Percentiles rank a stretch among this genome's conserved stretches.
Conservation (phyloP, 1,140 invertebrate species). For the Rhopalosiphum maidis region DNA sequence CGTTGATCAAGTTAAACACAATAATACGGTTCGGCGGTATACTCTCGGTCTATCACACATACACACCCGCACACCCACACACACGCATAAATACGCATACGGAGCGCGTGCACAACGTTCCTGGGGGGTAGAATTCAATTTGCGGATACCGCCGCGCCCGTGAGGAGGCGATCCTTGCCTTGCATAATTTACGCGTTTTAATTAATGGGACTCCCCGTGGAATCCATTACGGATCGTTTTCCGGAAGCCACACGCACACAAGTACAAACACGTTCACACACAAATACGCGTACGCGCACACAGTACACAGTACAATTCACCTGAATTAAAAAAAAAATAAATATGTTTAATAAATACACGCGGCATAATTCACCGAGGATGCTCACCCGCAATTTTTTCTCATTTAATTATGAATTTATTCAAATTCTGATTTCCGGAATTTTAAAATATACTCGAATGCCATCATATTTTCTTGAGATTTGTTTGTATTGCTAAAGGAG, state of each 20-base stretch:
- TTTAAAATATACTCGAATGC: neutral
- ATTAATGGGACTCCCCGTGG: slow-evolving; percentile 56
- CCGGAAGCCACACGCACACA: neutral
- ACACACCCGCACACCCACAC: neutral
- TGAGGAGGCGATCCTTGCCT: slow-evolving; percentile 44
- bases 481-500: neutral
- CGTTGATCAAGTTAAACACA: slow-evolving; percentile 24
- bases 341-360: neutral
- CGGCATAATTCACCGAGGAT: neutral
- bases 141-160: slow-evolving; percentile 11
- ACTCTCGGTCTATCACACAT: neutral
- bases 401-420: neutral
- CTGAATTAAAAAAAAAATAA: slow-evolving; percentile 8
- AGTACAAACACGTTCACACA: neutral
- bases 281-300: neutral
- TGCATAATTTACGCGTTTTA: slow-evolving; percentile 57
- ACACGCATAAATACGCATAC: neutral
- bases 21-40: slow-evolving; percentile 32
- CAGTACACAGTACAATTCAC: neutral
- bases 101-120: neutral
- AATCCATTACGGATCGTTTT: slow-evolving; percentile 57
- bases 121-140: slow-evolving; percentile 42
- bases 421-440: neutral
- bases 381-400: neutral
- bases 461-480: neutral